Conservation (phyloP, 1,140 invertebrate species). For the Cotesia glomerata region DNA sequence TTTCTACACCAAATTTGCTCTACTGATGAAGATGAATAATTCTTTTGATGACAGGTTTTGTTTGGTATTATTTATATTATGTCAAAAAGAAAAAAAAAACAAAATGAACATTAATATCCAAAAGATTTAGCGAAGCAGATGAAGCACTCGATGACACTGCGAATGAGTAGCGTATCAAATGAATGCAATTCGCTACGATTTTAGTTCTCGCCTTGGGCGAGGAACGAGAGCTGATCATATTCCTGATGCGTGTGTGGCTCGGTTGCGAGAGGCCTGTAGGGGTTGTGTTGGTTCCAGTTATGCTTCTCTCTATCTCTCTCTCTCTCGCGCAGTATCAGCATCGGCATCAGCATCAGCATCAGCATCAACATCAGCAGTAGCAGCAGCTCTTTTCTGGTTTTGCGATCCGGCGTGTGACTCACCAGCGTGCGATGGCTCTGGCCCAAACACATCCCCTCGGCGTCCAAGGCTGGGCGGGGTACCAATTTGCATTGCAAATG, state of each 20-base stretch:
- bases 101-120: neutral
- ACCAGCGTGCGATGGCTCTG: conserved; percentile 16
- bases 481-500: conserved; percentile 44
- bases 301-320: neutral
- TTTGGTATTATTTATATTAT: too few species aligned
- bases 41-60: too few species aligned
- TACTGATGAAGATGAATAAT: too few species aligned
- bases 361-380: too few species aligned
- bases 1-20: too few species aligned
- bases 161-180: conserved; percentile 31
- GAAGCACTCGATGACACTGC: conserved; percentile 19
- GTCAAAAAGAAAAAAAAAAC: neutral
- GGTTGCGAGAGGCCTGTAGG: neutral
- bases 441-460: conserved; percentile 27
- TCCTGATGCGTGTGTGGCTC: conserved; percentile 29
- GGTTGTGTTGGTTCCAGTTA: conserved; percentile 16
- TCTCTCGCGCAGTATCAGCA: neutral
- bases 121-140: conserved; percentile 10
- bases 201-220: conserved; percentile 33
- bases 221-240: conserved; percentile 27
- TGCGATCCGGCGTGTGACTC: conserved; percentile 43
- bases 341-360: too few species aligned
- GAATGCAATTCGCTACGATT: conserved; percentile 30
- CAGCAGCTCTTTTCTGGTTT: conserved; percentile 12
- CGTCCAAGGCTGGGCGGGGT: conserved; percentile 21